Evolutionary conservation across 2,113 vertebrate species (phyloP).

Genomic region (Hymenochirus boettgeri): DNA sequence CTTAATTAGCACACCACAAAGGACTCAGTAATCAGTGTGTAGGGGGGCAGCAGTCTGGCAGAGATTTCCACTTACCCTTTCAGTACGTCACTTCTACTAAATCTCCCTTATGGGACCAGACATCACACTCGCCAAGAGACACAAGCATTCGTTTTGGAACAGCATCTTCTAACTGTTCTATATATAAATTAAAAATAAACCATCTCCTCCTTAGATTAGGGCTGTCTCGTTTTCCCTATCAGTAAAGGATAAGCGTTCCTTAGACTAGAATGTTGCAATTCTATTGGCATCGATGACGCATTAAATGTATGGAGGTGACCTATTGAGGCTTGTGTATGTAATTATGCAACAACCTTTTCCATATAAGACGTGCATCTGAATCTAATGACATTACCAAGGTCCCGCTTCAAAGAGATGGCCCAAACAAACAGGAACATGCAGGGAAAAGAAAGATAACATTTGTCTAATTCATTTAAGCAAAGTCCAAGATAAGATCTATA

Average conservation of each 20-base stretch:
- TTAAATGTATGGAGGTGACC: conserved; percentile 98
- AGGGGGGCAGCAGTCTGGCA: not conserved
- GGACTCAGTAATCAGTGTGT: conserved; percentile 48
- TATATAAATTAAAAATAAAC: conserved; percentile 82
- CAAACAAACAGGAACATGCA: conserved; percentile 62
- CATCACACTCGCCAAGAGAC: conserved; percentile 88
- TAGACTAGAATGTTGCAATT: conserved; percentile 98
- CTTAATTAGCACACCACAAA: conserved; percentile 73
- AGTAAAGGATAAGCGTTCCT: conserved; percentile 86
- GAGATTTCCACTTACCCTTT: conserved; percentile 45
- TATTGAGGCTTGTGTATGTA: conserved; percentile 99
- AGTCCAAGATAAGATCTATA: conserved; percentile 53
- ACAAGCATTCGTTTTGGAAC: conserved; percentile 84
- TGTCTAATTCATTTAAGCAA: conserved; percentile 75
- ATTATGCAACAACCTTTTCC: conserved; percentile 99
- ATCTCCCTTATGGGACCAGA: conserved; percentile 75
- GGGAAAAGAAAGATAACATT: conserved; percentile 63
- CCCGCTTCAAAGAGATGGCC: conserved; percentile 84
- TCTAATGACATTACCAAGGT: conserved; percentile 97
- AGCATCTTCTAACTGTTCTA: conserved; percentile 71
- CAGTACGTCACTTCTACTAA: conserved; percentile 52
- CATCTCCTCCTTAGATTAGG: conserved; percentile 83
- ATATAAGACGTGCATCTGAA: conserved; percentile 99
- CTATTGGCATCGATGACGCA: conserved; percentile 99
- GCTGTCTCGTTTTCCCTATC: conserved; percentile 73